Evolutionary conservation across 2,797 vertebrate genomes (phyloP).

Genomic region (Molossus alvarezi): DNA sequence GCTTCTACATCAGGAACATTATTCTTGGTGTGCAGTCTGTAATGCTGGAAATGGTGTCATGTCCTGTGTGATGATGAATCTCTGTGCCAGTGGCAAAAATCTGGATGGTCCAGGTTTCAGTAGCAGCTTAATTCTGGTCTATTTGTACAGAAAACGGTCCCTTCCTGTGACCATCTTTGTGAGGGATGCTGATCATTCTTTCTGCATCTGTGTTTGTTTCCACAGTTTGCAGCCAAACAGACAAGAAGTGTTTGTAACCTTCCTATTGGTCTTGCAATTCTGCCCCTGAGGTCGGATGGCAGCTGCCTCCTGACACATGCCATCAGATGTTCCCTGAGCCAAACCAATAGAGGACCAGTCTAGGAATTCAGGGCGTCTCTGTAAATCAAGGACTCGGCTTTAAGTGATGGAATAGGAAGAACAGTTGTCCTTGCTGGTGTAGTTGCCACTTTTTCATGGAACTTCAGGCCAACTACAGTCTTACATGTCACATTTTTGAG

Average conservation of each 20-base stretch:
- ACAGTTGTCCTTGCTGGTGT: background rate
- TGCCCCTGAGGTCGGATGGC: background rate
- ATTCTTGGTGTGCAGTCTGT: background rate
- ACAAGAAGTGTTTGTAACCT: background rate
- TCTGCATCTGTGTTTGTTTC: background rate
- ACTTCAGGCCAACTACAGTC: background rate
- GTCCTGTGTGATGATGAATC: background rate
- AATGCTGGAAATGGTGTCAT: background rate
- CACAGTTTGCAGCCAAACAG: background rate
- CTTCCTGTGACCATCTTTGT: background rate
- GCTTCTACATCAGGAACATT: background rate
- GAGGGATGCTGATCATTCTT: background rate
- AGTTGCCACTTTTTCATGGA: background rate
- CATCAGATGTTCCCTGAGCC: background rate
- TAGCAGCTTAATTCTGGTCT: background rate
- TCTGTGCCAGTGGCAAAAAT: background rate
- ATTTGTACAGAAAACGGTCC: background rate
- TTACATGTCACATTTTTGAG: background rate
- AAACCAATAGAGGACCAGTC: background rate
- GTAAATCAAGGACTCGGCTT: background rate
- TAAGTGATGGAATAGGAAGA: background rate
- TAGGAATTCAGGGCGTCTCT: background rate
- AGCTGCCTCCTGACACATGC: background rate
- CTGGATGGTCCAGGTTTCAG: background rate
- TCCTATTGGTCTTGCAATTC: background rate